Evolutionary conservation across 92 coral and sea anemone species (phyloP), one percentile per base, ranked within the genome.

Genomic region (Pocillopora grandis): DNA sequence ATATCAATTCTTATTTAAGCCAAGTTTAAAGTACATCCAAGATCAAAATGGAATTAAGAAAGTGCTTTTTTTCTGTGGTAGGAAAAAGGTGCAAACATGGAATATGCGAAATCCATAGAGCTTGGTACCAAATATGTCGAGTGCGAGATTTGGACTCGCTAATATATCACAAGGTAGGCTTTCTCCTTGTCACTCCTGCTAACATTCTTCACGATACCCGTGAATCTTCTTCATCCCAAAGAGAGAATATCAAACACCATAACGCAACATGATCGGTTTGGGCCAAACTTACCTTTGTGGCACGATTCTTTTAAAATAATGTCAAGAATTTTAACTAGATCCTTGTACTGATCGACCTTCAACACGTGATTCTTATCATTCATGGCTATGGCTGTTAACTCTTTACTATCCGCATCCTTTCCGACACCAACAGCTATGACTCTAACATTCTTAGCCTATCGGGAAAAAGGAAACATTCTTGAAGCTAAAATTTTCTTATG

Each of bases 391-490:
- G 57, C 35, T 42, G 3, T 64, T 11, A 83, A 73, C 49, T 83
- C 86, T 16, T 73, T 12, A 49, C 49, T 23, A 13, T 72, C 72
- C 35, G 75, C 72, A 18, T 61, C 62, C 5, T 13, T 23, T 27
- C 86, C 80, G 42, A 83, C 86, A 12, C 86, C 86, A 60, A 83
- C 71, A 61, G 80, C 86, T 27, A 83, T 3, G 14, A 75, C 62
- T 58, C 31, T 42, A 18, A 83, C 80, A 73, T 74, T 62, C 57
- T 83, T 83, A 33, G 5, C 72, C 86, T 83, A 72, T 27, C 37
- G 59, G 59, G 33, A 0, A 20, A 67, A 57, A 80, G 21, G 12
- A n/a, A 1, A 21, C 27, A 70, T 20, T 52, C 31, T 1, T 66
- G 31, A 70, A 70, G 48, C 62, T 59, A 2, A 2, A 59, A 12